Evolutionary conservation across 2,888 invertebrate species (phyloP).

Genomic region (Epinotia demarniana): DNA sequence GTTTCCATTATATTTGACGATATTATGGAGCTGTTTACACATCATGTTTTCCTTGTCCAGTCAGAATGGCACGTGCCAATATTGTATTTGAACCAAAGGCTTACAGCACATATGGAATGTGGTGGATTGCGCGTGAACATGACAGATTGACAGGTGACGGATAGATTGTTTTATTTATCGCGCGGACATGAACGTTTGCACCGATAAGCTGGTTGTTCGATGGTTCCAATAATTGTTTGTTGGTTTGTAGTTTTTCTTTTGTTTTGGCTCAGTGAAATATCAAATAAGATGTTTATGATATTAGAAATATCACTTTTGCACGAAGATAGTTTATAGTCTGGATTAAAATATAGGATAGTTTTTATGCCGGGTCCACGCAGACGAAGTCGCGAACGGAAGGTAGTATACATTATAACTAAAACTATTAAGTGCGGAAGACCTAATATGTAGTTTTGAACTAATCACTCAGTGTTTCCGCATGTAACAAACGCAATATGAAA

Average conservation of each 20-base stretch:
- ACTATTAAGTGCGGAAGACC: too few species aligned
- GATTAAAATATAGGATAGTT: too few species aligned
- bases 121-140: background rate
- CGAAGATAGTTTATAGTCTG: too few species aligned
- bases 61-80: conserved; percentile 4
- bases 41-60: background rate
- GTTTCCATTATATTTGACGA: too few species aligned
- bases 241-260: background rate
- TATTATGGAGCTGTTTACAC: background rate
- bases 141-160: conserved; percentile 11
- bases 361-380: too few species aligned
- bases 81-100: background rate
- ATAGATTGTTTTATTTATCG: conserved; percentile 16
- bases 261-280: background rate
- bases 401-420: too few species aligned
- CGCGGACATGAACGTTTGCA: conserved; percentile 6
- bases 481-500: too few species aligned
- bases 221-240: background rate
- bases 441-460: too few species aligned
- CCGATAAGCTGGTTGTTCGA: conserved; percentile 2
- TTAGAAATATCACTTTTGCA: background rate
- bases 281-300: background rate
- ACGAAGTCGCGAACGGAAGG: too few species aligned
- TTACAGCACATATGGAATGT: background rate
- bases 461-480: too few species aligned